These are phyloP conservation scores for Accipiter virgatus DNA, from an alignment of 2,113 vertebrate genomes.

Conservation along the genomic window DNA sequence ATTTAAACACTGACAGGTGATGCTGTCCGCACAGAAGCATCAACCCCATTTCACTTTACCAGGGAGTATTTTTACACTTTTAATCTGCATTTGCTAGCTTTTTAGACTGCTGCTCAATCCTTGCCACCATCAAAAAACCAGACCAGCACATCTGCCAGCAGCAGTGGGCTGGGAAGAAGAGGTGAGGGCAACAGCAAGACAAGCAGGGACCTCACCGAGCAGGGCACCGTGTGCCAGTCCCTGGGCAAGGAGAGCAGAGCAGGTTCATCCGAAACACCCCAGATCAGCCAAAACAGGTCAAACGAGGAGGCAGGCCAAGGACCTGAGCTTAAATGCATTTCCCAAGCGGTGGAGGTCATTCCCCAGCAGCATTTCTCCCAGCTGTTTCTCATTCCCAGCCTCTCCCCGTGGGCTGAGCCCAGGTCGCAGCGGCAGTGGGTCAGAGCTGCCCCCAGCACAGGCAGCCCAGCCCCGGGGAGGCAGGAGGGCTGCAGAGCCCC, in stretches of 20 bases:
- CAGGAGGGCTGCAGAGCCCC: not conserved
- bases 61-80: not conserved
- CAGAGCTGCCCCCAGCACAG: not conserved
- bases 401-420: not conserved
- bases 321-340: not conserved
- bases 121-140: not conserved
- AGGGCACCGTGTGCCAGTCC: not conserved
- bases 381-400: not conserved
- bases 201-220: not conserved
- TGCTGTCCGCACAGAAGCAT: not conserved
- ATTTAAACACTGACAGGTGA: not conserved
- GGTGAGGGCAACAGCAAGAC: not conserved
- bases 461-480: accelerated
- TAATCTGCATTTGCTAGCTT: not conserved
- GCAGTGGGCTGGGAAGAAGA: not conserved
- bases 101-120: not conserved
- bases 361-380: not conserved
- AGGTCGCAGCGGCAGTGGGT: not conserved
- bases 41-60: not conserved
- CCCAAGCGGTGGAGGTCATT: not conserved
- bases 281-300: not conserved
- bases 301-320: not conserved
- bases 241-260: not conserved
- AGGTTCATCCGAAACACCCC: not conserved
- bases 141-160: not conserved